These are phyloP conservation scores for Zalophus californianus DNA, from an alignment of 2,797 vertebrate species.

Conservation along the genomic window DNA sequence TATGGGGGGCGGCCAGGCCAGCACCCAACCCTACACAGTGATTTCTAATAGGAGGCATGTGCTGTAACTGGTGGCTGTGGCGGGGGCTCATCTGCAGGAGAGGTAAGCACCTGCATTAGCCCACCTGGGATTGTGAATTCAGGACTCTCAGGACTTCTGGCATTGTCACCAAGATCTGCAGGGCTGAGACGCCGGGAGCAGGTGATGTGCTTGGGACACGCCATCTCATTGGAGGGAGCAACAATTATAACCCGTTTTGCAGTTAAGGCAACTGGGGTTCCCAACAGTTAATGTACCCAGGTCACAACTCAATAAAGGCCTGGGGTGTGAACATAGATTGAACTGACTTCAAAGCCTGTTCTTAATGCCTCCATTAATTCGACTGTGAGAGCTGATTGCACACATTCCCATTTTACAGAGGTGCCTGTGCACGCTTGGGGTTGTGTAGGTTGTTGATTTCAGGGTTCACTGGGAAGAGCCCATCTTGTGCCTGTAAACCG, in stretches of 20 bases:
- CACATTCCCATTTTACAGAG: not conserved
- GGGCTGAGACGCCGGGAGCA: not conserved
- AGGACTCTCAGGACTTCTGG: not conserved
- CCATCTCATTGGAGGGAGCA: not conserved
- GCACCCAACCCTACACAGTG: not conserved
- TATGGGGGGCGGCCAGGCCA: not conserved
- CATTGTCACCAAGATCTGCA: rapidly evolving
- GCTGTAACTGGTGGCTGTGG: not conserved
- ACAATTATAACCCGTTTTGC: rapidly evolving
- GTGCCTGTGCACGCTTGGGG: not conserved
- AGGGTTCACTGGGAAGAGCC: not conserved
- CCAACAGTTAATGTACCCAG: not conserved
- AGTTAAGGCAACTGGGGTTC: not conserved
- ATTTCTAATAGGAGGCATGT: not conserved
- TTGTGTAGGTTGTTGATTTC: not conserved
- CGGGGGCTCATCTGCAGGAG: not conserved
- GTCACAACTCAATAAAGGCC: not conserved
- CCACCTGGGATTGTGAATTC: not conserved
- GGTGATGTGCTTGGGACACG: not conserved
- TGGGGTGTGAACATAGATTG: not conserved
- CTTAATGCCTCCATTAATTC: no score
- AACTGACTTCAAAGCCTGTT: not conserved
- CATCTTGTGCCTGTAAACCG: not conserved
- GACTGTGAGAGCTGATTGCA: rapidly evolving
- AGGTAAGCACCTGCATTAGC: not conserved